Base-by-base conservation (phyloP, 2,113 vertebrate species). In the Malurus elegans region DNA sequence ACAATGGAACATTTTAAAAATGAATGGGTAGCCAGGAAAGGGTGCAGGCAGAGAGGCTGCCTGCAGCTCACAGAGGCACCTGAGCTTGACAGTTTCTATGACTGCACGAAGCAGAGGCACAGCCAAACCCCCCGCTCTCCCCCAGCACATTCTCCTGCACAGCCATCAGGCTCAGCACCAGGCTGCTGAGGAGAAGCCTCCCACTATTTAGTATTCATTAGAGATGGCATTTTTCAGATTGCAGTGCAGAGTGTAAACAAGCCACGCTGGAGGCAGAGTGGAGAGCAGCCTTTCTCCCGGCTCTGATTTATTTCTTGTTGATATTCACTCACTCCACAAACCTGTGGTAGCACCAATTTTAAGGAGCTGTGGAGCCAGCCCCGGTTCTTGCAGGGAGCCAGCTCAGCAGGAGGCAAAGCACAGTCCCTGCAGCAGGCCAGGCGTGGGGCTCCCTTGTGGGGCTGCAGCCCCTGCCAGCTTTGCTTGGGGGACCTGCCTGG, bases 41-140 rank as follows among this genome's bases (percentile, higher is more conserved):
- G 90, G 90, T 94, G 92, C 64, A 67, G 78, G 86, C 45, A 90
- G 90, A 40, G 70, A 31, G 73, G 75, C 92, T 90, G 94, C 88
- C 91, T 34, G 60, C 91, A 95, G 75, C 94, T 90, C 94, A 88
- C 74, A 70, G 90, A 96, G 90, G 67, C 95, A 71, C 88, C 95
- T 94, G 47, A 94, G 88, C 91, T 44, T 96, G 96, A 86, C 95
- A 95, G 94, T 93, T 95, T 83, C 95, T 96, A 66, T 95, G 96
- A 80, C 94, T 94, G 96, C 94, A 62, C 19, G 60, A 82, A 74
- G 45, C 57, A 31, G 78, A 92, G 90, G 31, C 86, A 17, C 34
- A 78, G 82, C 75, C 95, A 57, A 69, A 40, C 73, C 89, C 89
- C 87, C 81, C 3, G 5, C 93, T 85, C 93, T 75, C 93, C 65